These are phyloP conservation scores for Cynoglossus semilaevis DNA, from an alignment of 2,113 vertebrate species.

Conservation along the genomic window DNA sequence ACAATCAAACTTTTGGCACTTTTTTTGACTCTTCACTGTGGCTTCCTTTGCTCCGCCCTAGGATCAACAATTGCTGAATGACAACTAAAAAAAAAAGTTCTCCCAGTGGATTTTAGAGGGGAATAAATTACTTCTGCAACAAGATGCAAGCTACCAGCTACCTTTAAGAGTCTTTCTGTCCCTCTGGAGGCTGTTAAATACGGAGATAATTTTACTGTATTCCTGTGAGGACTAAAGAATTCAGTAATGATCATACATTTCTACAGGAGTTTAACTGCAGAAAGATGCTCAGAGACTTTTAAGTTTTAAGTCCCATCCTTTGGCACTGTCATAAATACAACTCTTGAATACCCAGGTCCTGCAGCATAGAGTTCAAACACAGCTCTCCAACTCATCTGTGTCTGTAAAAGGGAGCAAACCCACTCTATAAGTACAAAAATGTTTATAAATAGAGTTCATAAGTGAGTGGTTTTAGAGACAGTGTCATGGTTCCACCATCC, in stretches of 20 bases:
- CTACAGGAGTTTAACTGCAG: slow-evolving; percentile 36
- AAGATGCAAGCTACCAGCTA: slow-evolving; percentile 13
- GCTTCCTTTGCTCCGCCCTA: slow-evolving; percentile 42
- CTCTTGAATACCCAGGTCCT: slow-evolving; percentile 45
- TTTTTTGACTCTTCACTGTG: slow-evolving; percentile 59
- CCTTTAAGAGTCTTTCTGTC: slow-evolving; percentile 1
- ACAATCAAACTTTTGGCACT: slow-evolving; percentile 65
- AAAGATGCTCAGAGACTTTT: slow-evolving; percentile 46
- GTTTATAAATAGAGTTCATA: slow-evolving; percentile 78
- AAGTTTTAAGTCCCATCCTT: slow-evolving; percentile 64
- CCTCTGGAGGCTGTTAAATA: slow-evolving; percentile 23
- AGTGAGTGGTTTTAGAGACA: slow-evolving; percentile 55
- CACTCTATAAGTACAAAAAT: slow-evolving; percentile 65
- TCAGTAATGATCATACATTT: slow-evolving; percentile 25
- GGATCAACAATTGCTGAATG: slow-evolving; percentile 35
- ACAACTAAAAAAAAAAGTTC: slow-evolving; percentile 9
- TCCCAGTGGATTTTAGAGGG: slow-evolving; percentile 13
- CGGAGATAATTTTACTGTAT: slow-evolving; percentile 20
- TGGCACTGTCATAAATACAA: slow-evolving; percentile 75
- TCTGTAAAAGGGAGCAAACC: slow-evolving; percentile 56
- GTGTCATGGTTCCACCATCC: slow-evolving; percentile 43
- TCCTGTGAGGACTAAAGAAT: slow-evolving; percentile 25
- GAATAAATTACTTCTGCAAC: slow-evolving; percentile 23
- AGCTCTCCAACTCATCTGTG: slow-evolving; percentile 43
- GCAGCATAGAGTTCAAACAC: slow-evolving; percentile 51